Conservation (phyloP, 1,140 invertebrate species). For the Aleiodes sp. region DNA sequence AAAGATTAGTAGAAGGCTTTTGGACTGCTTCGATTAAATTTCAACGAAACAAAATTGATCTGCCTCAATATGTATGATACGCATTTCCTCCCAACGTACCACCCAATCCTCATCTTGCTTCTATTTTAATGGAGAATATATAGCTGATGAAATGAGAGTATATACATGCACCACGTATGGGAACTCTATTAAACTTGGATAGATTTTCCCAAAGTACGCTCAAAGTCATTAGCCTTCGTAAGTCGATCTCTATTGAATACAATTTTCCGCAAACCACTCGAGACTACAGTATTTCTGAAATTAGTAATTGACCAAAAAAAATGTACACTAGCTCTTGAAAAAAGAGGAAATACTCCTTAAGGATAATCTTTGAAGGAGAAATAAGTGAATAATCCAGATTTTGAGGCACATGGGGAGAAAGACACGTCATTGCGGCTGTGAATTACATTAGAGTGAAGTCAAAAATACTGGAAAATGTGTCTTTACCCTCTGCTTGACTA, state of each 20-base stretch:
- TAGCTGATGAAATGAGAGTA: not conserved
- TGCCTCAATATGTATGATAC: not conserved
- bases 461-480: not conserved
- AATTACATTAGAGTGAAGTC: not conserved
- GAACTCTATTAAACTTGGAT: constrained; percentile 37
- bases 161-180: not conserved
- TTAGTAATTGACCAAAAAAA: too few species aligned
- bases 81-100: not conserved
- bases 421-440: not conserved
- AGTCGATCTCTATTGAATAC: not conserved
- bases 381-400: too few species aligned
- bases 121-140: not conserved
- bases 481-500: not conserved
- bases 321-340: too few species aligned
- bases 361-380: too few species aligned
- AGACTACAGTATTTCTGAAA: too few species aligned
- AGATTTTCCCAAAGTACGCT: constrained; percentile 10
- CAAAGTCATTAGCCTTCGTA: not conserved
- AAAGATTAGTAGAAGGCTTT: constrained; percentile 17
- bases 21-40: constrained; percentile 31
- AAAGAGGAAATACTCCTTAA: too few species aligned
- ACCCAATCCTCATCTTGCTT: not conserved
- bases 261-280: too few species aligned
- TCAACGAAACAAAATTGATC: constrained; percentile 20
- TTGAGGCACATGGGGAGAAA: not conserved